phyloP scores from a whole-genome alignment of 2,888 invertebrate species.

The Dysmachus trigonus region DNA sequence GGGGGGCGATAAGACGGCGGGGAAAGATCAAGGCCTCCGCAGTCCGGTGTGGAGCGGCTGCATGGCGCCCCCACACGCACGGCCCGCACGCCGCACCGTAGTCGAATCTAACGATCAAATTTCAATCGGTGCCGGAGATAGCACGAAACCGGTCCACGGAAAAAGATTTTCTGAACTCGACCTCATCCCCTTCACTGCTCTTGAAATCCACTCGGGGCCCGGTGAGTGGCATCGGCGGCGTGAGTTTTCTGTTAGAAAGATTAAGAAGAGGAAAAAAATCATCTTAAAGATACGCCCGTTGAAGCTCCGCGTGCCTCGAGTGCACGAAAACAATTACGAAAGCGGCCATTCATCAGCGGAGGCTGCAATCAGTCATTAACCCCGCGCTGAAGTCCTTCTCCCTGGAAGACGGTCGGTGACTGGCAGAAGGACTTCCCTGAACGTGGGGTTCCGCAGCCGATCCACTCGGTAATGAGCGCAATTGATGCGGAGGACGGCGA shows the following conservation, averaged over 20 bases:
- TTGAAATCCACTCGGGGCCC: not conserved
- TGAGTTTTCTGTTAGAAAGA: not conserved
- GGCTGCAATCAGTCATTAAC: not conserved
- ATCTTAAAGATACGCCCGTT: not conserved
- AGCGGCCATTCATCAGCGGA: not conserved
- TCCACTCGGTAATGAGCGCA: not conserved
- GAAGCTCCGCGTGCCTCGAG: not conserved
- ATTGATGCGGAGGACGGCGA: not conserved
- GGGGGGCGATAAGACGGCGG: not conserved
- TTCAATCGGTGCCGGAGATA: not conserved
- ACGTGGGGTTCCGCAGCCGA: not conserved
- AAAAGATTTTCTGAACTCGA: not conserved
- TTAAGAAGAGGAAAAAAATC: not conserved
- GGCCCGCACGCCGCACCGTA: not conserved
- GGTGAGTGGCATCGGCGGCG: not conserved
- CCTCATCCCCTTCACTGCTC: not conserved
- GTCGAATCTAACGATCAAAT: not conserved
- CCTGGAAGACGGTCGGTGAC: not conserved
- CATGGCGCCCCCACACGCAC: not conserved
- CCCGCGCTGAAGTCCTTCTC: not conserved
- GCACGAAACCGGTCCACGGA: not conserved
- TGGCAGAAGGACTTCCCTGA: not conserved
- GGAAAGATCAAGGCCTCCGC: not conserved
- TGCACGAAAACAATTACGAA: not conserved
- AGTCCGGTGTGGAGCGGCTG: not conserved